These are phyloP conservation scores for Picus viridis DNA, from an alignment of 2,797 vertebrate species.

Conservation along the genomic window DNA sequence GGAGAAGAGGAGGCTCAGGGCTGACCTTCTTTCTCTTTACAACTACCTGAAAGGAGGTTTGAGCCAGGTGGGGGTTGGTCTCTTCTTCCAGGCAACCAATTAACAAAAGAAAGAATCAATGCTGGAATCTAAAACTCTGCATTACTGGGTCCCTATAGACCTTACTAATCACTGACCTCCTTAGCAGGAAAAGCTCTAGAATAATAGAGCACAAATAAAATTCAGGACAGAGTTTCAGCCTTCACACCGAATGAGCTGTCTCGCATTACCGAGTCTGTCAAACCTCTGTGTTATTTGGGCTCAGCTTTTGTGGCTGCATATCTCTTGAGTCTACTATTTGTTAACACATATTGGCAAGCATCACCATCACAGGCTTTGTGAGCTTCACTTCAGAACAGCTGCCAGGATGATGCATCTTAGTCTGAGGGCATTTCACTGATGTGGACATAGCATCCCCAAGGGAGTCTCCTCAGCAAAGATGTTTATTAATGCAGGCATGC, in stretches of 20 bases:
- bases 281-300: background rate
- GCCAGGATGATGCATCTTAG: constrained; percentile 33
- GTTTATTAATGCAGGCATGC: constrained; percentile 45
- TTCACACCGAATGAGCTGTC: background rate
- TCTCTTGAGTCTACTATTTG: background rate
- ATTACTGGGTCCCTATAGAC: background rate
- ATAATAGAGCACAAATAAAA: background rate
- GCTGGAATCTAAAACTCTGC: background rate
- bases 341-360: background rate
- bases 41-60: too few relatives aligned
- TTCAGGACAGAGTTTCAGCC: background rate
- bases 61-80: too few relatives aligned
- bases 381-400: constrained; percentile 41
- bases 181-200: background rate
- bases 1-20: too few relatives aligned
- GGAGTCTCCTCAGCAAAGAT: constrained; percentile 27
- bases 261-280: background rate
- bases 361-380: background rate
- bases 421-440: constrained; percentile 33
- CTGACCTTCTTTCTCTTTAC: too few relatives aligned
- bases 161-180: background rate
- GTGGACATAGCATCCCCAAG: constrained; percentile 31
- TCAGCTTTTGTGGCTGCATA: background rate
- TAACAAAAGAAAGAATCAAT: background rate
- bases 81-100: background rate